phyloP scores from a whole-genome alignment of 1,140 invertebrate species.

The honey bee (Apis mellifera) region Amel_HAv3.1 CM009944.2:5816001-5816500 shows the following conservation, averaged over 20 bases:
- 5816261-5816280: background rate
- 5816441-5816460: too few relatives aligned
- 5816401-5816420: background rate
- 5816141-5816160: background rate
- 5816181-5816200: background rate
- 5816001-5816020: too few relatives aligned
- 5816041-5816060: background rate
- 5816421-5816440: background rate
- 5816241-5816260: background rate
- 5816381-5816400: background rate
- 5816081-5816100: background rate
- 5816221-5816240: constrained; percentile 3
- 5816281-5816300: background rate
- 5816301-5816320: background rate
- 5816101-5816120: background rate
- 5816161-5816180: too few relatives aligned
- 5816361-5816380: too few relatives aligned
- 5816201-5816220: background rate
- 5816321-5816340: background rate
- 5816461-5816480: too few relatives aligned
- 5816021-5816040: background rate
- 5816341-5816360: too few relatives aligned
- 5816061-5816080: background rate
- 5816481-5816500: too few relatives aligned
- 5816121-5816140: background rate